Evolutionary conservation across 2,888 invertebrate species (phyloP).

Genomic region (Macrophya annulata): DNA sequence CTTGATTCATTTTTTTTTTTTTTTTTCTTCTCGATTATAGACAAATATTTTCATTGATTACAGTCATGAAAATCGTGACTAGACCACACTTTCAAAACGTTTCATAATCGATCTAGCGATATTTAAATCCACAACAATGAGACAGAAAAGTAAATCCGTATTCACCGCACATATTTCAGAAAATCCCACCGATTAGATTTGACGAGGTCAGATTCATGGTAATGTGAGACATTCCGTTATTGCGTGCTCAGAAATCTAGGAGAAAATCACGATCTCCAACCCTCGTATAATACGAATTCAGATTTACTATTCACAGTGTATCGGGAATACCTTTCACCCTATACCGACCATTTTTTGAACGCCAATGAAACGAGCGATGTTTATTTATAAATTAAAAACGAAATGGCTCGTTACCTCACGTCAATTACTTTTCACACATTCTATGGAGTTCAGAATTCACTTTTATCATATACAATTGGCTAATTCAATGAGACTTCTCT

Average conservation of each 20-base stretch:
- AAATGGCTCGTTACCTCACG: background rate
- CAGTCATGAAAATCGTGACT: background rate
- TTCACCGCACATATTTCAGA: slow-evolving; percentile 31
- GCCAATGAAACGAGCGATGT: background rate
- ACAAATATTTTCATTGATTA: background rate
- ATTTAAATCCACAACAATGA: background rate
- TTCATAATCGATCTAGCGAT: background rate
- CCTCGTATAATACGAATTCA: slow-evolving; percentile 5
- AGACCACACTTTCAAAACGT: background rate
- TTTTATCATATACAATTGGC: background rate
- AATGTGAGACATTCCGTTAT: slow-evolving; percentile 28
- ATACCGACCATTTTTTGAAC: background rate
- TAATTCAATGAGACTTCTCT: background rate
- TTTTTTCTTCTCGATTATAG: background rate
- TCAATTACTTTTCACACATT: background rate
- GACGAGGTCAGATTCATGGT: slow-evolving; percentile 41
- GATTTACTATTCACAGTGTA: slow-evolving; percentile 12
- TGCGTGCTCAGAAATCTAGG: slow-evolving; percentile 21
- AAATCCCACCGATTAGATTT: slow-evolving; percentile 36
- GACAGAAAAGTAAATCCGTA: background rate
- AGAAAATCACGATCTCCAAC: slow-evolving; percentile 17
- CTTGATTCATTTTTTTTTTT: background rate
- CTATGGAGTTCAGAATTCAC: background rate
- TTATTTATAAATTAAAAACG: background rate
- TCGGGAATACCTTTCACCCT: background rate